Conservation (phyloP, 2,888 invertebrate species). For the Melanargia galathea region DNA sequence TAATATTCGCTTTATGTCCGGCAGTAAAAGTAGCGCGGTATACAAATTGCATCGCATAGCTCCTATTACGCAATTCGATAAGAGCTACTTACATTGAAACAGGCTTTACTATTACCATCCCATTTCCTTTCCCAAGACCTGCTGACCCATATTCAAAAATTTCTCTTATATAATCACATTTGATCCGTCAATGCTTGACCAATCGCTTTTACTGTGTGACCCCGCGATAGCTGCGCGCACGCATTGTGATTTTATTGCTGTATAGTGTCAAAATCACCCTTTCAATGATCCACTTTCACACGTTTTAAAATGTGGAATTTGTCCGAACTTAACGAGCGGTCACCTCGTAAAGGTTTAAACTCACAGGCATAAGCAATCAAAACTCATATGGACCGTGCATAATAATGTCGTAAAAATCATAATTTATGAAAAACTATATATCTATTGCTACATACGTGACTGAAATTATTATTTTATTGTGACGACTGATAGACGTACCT, state of each 20-base stretch:
- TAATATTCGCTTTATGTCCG: slow-evolving; percentile 25
- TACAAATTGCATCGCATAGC: slow-evolving; percentile 35
- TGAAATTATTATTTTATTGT: slow-evolving; percentile 13
- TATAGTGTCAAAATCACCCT: slow-evolving; percentile 55
- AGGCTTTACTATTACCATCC: slow-evolving; percentile 10
- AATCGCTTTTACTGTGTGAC: slow-evolving; percentile 70
- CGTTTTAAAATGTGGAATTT: slow-evolving; percentile 73
- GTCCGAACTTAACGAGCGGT: slow-evolving; percentile 64
- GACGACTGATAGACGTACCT: slow-evolving; percentile 11
- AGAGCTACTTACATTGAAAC: not conserved
- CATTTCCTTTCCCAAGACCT: slow-evolving; percentile 74
- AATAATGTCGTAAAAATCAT: slow-evolving; percentile 76
- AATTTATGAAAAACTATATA: slow-evolving; percentile 59
- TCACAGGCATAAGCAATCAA: slow-evolving; percentile 50
- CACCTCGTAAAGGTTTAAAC: slow-evolving; percentile 68
- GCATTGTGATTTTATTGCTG: slow-evolving; percentile 61
- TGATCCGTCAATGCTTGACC: slow-evolving; percentile 74
- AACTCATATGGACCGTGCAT: slow-evolving; percentile 58
- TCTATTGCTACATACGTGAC: slow-evolving; percentile 15
- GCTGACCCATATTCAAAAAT: slow-evolving; percentile 70
- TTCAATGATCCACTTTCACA: slow-evolving; percentile 76
- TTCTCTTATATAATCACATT: slow-evolving; percentile 58
- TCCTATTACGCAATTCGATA: slow-evolving; percentile 31
- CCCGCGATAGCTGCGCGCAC: slow-evolving; percentile 55
- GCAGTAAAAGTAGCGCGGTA: slow-evolving; percentile 27